Evolutionary conservation across 2,113 vertebrate species (phyloP).

Genomic region (Phalacrocorax aristotelis): DNA sequence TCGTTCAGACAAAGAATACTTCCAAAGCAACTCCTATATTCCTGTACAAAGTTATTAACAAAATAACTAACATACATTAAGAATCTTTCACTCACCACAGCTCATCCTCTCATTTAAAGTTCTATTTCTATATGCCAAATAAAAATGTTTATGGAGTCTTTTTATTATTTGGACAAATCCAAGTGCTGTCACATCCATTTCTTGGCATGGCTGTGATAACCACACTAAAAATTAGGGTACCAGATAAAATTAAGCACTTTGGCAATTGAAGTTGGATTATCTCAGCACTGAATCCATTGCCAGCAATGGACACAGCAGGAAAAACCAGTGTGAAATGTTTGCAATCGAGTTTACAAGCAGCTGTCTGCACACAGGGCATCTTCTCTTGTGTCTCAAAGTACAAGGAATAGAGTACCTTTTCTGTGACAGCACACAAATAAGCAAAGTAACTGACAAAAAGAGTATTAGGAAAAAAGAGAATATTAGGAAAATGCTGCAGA

Average conservation of each 20-base stretch:
- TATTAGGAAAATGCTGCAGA: background rate
- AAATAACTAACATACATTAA: background rate
- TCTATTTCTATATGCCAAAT: background rate
- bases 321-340: conserved; percentile 24
- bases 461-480: background rate
- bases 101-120: background rate
- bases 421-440: background rate
- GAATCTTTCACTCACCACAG: background rate
- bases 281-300: conserved; percentile 10
- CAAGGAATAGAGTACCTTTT: background rate
- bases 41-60: background rate
- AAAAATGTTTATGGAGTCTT: background rate
- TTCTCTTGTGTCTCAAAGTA: background rate
- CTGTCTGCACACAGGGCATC: background rate
- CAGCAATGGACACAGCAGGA: conserved; percentile 34
- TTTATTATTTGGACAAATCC: background rate
- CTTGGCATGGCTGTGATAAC: background rate
- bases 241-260: conserved; percentile 23
- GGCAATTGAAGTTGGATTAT: conserved; percentile 23
- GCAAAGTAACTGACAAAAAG: background rate
- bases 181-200: background rate
- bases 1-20: background rate
- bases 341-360: background rate
- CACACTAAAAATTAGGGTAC: background rate
- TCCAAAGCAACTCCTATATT: background rate